Base-by-base conservation (phyloP, 2,113 vertebrate species). In the Salvator merianae region DNA sequence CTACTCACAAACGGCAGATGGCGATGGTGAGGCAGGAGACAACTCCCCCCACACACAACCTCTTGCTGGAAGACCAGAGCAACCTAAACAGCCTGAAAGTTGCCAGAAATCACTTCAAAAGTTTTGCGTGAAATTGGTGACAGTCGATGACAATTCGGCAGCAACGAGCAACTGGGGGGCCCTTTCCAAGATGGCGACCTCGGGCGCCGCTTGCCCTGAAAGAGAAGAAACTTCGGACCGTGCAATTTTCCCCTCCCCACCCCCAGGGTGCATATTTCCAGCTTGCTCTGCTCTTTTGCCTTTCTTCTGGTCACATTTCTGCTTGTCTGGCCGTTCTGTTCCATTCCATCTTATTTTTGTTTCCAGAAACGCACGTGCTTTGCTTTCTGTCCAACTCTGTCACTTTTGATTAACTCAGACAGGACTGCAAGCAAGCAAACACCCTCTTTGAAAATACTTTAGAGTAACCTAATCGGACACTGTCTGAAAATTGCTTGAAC, bases 401-500 rank as follows among this genome's bases (percentile, higher is more conserved):
- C 86, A 53, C 84, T 86, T 93, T 80, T 85, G 91, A 88, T 89
- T 88, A 89, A 88, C 74, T 77, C 69, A 68, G 84, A 77, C 84
- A 87, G 80, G 89, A 88, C 50, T 34, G 59, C 80, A 40, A 79
- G 89, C 77, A 84, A 82, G 79, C 80, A 76, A 87, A 77, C 77
- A 79, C 86, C 79, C 85, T 88, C 82, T 90, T 88, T 86, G 91
- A 87, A 91, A 92, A 88, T 84, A 26, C 81, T 90, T 89, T 24
- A 2, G 38, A 63, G 91, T 89, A 89, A 89, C 82, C 81, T 34
- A 86, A 89, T 88, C 83, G 84, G 91, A 89, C 72, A 77, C 85
- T 65, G 90, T 93, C 92, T 92, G 92, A 82, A 91, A 91, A 92
- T 75, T 3, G 47, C 89, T 20, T 86, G 92, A 88, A 76, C 62